phyloP scores from a whole-genome alignment of 2,113 vertebrate species.

The Arothron firmamentum region DNA sequence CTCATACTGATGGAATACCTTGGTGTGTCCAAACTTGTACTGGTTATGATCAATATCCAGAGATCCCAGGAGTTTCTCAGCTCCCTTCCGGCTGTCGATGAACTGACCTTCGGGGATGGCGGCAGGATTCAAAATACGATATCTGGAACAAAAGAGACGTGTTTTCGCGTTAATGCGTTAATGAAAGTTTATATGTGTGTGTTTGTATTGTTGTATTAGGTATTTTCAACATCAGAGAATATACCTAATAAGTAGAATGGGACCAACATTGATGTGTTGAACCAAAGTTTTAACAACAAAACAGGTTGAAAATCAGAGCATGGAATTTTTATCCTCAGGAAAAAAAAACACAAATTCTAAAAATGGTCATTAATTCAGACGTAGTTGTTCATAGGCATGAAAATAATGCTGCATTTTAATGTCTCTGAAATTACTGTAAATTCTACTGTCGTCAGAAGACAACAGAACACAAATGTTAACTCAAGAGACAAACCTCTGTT shows the following conservation, averaged over 20 bases:
- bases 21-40: conserved; percentile 85
- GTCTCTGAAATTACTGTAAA: no score
- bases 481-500: conserved; percentile 74
- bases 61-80: conserved; percentile 78
- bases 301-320: no score
- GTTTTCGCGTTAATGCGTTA: background rate
- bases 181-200: background rate
- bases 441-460: no score
- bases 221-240: no score
- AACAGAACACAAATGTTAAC: background rate
- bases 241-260: no score
- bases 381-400: no score
- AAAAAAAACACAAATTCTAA: no score
- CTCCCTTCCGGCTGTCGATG: conserved; percentile 87
- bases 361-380: no score
- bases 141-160: conserved; percentile 50
- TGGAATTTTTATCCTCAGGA: no score
- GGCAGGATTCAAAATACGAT: conserved; percentile 65
- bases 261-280: background rate
- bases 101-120: conserved; percentile 81
- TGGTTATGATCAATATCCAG: conserved; percentile 83
- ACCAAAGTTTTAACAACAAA: no score
- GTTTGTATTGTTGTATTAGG: no score
- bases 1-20: conserved; percentile 61
- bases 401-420: no score